Base-by-base conservation (phyloP, 2,797 vertebrate genomes). In the Rhinella marina region DNA sequence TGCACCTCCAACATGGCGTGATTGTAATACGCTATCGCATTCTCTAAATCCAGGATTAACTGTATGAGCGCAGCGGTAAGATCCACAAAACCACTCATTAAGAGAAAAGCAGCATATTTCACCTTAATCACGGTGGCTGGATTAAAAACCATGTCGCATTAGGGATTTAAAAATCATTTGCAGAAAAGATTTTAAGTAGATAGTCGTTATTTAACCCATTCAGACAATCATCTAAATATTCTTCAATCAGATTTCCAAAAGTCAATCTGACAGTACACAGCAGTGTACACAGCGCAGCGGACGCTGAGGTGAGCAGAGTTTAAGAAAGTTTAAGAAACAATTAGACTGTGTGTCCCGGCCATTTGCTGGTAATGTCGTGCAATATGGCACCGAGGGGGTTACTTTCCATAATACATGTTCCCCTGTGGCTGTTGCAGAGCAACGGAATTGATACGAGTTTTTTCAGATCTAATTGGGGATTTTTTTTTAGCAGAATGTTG, bases 381-480 rank as follows among this genome's bases (percentile, higher is more conserved):
- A 17, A 61, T 52, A 19, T 7, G 64, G 68, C 57, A 68, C 17
- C 19, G 72, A 86, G 75, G 21, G 84, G 70, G 84, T 86, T 88
- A 86, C 62, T 57, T 52, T 48, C 62, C 52, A 68, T 52, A 64
- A 70, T 48, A 72, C 61, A 81, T 77, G 64, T 89, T 32, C 70
- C 83, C 88, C 62, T 27, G 84, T 86, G 78, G 84, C 88, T 78
- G 84, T 62, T 54, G 64, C 23, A 86, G 52, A 82, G 87, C 41
- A 48, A 41, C 41, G 50, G 84, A 82, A 86, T 41, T 85, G 77
- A 86, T 88, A 95, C 85, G 93, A 92, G 90, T 92, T 95, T 95
- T 92, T 94, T 93, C 95, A 94, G 94, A 93, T 94, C 95, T 98
- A 98, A 99, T 97, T 98, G 97, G 95, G 94, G 94, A 95, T 93